Conservation (phyloP, 2,888 invertebrate species). For the Tryphoninae sp. region DNA sequence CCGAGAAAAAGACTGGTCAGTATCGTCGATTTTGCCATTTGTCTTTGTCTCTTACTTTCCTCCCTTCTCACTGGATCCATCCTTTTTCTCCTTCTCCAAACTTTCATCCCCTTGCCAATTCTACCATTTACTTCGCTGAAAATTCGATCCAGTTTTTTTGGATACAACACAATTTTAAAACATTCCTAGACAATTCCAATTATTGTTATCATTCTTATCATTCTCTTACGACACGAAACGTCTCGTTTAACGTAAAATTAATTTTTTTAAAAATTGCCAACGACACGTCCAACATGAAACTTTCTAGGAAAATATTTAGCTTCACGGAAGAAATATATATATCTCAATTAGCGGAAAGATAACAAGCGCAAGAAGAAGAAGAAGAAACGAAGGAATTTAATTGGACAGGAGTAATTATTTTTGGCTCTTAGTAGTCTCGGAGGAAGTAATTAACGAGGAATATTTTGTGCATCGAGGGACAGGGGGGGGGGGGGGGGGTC, state of each 20-base stretch:
- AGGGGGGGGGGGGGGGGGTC: too few species aligned
- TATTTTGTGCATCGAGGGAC: conserved; percentile 6
- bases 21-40: conserved; percentile 32
- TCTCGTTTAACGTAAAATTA: too few species aligned
- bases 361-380: neutral
- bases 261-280: conserved; percentile 8
- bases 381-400: conserved; percentile 2
- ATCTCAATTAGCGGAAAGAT: conserved; percentile 13
- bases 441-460: neutral
- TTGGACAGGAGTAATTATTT: conserved; percentile 7
- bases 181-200: too few species aligned
- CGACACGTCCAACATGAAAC: neutral
- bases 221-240: too few species aligned
- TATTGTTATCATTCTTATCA: too few species aligned
- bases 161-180: too few species aligned
- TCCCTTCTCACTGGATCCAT: neutral
- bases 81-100: conserved; percentile 16
- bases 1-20: conserved; percentile 53
- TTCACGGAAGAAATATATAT: conserved; percentile 6
- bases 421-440: neutral
- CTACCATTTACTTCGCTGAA: neutral
- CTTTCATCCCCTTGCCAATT: conserved; percentile 11
- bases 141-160: too few species aligned
- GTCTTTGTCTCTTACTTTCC: neutral
- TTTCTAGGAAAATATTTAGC: conserved; percentile 28